These are phyloP conservation scores for Phocoena phocoena DNA, from an alignment of 2,113 vertebrate genomes.

Conservation along the genomic window DNA sequence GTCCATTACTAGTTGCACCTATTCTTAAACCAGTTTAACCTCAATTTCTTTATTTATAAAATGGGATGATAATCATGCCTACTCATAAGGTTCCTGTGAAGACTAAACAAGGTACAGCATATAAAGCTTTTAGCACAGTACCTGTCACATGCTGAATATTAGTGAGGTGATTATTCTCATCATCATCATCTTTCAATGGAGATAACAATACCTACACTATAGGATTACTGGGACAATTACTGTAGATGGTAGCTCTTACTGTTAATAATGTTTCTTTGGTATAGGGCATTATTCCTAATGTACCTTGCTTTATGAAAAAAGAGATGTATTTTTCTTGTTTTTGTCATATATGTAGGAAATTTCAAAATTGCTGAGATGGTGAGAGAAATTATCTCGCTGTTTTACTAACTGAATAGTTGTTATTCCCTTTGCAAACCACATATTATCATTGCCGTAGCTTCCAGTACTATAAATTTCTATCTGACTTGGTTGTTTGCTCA, in stretches of 20 bases:
- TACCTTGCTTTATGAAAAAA: background rate
- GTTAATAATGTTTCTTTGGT: background rate
- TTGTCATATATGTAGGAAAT: background rate
- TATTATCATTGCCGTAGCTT: background rate
- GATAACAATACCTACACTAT: background rate
- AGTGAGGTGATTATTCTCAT: background rate
- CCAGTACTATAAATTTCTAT: background rate
- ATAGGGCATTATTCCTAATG: background rate
- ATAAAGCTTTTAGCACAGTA: background rate
- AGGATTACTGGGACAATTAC: background rate
- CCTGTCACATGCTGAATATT: background rate
- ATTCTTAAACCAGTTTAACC: background rate
- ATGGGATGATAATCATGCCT: background rate
- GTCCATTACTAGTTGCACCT: background rate
- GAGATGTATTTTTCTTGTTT: background rate
- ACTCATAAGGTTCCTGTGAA: background rate
- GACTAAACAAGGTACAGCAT: too few species aligned
- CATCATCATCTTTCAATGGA: background rate
- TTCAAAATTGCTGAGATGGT: background rate
- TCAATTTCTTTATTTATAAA: background rate
- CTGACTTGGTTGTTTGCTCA: constrained; percentile 9
- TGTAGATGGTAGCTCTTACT: background rate
- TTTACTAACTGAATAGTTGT: constrained; percentile 11
- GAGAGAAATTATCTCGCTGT: background rate
- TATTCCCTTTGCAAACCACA: background rate